These are phyloP conservation scores for Muricea muricata DNA, from an alignment of 92 coral and sea anemone genomes.

Conservation along the genomic window DNA sequence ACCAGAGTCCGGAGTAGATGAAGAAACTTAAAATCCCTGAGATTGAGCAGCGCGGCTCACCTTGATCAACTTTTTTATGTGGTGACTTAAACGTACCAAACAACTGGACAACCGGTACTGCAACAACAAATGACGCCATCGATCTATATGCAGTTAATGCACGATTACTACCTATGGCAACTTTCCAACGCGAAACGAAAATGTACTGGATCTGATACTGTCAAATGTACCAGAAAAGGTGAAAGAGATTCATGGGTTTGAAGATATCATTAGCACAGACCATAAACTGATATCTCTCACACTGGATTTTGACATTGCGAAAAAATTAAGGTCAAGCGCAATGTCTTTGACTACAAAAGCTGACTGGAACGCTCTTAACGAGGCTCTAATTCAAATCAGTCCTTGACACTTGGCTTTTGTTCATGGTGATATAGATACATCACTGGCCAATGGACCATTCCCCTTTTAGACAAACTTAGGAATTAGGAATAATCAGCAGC, in stretches of 20 bases:
- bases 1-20: slow-evolving; percentile 21
- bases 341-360: slow-evolving; percentile 53
- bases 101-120: slow-evolving; percentile 59
- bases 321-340: slow-evolving; percentile 27
- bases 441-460: slow-evolving; percentile 62
- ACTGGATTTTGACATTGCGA: slow-evolving; percentile 24
- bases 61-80: slow-evolving; percentile 64
- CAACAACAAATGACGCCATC: slow-evolving; percentile 11
- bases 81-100: slow-evolving; percentile 72
- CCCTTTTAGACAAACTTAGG: too few species aligned
- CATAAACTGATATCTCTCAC: slow-evolving; percentile 53
- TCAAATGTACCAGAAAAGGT: slow-evolving; percentile 61
- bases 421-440: slow-evolving; percentile 53
- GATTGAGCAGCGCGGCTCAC: slow-evolving; percentile 29
- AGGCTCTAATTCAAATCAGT: slow-evolving; percentile 38
- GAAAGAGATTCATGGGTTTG: slow-evolving; percentile 54
- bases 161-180: slow-evolving; percentile 67
- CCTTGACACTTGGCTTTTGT: slow-evolving; percentile 54
- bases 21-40: slow-evolving; percentile 61
- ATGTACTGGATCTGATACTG: slow-evolving; percentile 59
- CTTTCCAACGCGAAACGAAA: slow-evolving; percentile 57
- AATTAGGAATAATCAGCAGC: too few species aligned
- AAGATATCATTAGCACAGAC: slow-evolving; percentile 60
- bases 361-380: slow-evolving; percentile 63
- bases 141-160: slow-evolving; percentile 52